Evolutionary conservation across 2,113 vertebrate genomes (phyloP).

Genomic region (Gadus chalcogrammus): DNA sequence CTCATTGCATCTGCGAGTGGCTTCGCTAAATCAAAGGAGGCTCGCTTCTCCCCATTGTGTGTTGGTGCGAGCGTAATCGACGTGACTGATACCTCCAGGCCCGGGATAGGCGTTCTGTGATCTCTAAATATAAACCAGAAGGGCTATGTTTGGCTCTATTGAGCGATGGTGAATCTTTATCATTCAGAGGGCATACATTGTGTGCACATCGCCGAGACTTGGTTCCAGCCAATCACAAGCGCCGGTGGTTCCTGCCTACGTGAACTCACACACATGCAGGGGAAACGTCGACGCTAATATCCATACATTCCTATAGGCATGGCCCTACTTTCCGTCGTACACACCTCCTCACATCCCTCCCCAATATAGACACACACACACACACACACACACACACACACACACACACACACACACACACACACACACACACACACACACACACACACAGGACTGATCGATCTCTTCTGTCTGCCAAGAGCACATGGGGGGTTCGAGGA

Average conservation of each 20-base stretch:
- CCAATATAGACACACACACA: background rate
- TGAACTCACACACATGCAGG: too few relatives aligned
- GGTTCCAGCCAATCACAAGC: too few relatives aligned
- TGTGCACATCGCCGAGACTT: too few relatives aligned
- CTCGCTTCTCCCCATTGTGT: constrained; percentile 2
- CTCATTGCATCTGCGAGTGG: constrained; percentile 54
- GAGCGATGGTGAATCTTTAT: too few relatives aligned
- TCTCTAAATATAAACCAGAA: constrained; percentile 12
- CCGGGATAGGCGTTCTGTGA: background rate
- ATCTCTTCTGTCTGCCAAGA: constrained; percentile 24
- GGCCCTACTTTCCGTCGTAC: too few relatives aligned
- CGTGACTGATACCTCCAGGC: background rate
- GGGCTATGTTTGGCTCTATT: too few relatives aligned
- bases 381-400: constrained; percentile 20
- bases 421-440: constrained; percentile 13
- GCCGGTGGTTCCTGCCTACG: too few relatives aligned
- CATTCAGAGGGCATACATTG: too few relatives aligned
- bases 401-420: constrained; percentile 21
- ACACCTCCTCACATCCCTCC: too few relatives aligned
- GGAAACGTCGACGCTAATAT: too few relatives aligned
- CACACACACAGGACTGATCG: constrained; percentile 25
- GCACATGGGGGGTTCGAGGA: constrained; percentile 55
- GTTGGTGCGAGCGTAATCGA: background rate
- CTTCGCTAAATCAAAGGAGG: constrained; percentile 35
- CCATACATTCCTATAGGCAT: too few relatives aligned